Conservation (phyloP, 2,113 vertebrate genomes). For the Pelobates fuscus region DNA sequence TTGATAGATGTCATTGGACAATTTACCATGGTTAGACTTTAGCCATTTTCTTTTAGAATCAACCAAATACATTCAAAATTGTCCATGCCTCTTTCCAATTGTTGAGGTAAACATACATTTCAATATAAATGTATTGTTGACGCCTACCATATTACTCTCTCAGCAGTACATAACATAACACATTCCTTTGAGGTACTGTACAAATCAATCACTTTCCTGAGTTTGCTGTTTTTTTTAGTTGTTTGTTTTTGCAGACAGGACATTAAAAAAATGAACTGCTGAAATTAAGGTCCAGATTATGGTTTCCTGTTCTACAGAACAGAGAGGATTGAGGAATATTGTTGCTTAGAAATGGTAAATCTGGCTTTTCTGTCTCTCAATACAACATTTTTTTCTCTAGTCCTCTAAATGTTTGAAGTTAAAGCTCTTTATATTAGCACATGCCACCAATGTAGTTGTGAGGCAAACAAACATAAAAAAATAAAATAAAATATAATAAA, state of each 20-base stretch:
- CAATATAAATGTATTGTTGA: constrained; percentile 84
- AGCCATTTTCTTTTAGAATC: constrained; percentile 78
- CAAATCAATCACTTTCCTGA: constrained; percentile 98
- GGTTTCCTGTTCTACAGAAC: constrained; percentile 84
- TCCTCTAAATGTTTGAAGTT: constrained; percentile 90
- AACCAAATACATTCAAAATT: constrained; percentile 92
- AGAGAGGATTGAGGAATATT: constrained; percentile 92
- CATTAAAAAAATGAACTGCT: constrained; percentile 84
- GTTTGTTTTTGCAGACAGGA: constrained; percentile 80
- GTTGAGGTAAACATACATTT: constrained; percentile 90
- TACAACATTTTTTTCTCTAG: constrained; percentile 78
- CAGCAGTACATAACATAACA: constrained; percentile 84
- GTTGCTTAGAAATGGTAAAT: constrained; percentile 87
- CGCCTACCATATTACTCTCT: constrained; percentile 84
- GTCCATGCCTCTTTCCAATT: constrained; percentile 81
- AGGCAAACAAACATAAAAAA: constrained; percentile 84
- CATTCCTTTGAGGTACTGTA: constrained; percentile 97
- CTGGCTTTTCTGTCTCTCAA: constrained; percentile 76
- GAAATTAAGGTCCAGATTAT: constrained; percentile 90
- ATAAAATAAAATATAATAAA: constrained; percentile 67
- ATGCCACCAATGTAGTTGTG: constrained; percentile 97
- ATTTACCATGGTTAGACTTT: constrained; percentile 72
- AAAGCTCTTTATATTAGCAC: constrained; percentile 99
- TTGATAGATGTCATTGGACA: constrained; percentile 50
- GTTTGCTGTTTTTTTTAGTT: constrained; percentile 60